Evolutionary conservation across 2,113 vertebrate species (phyloP).

Genomic region (Eolophus roseicapilla): DNA sequence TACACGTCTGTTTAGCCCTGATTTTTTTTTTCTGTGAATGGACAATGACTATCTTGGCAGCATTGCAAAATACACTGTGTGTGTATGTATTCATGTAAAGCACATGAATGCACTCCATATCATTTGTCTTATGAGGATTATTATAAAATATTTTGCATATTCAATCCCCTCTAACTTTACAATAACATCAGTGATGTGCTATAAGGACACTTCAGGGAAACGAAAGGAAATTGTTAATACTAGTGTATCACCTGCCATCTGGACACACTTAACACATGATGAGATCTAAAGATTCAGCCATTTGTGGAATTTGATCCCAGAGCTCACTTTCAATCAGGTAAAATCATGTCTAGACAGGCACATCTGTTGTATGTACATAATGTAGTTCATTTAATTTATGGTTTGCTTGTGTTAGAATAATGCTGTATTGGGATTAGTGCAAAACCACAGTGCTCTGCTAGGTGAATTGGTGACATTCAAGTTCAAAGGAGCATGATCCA

Average conservation of each 20-base stretch:
- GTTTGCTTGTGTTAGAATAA: background rate
- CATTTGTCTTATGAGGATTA: background rate
- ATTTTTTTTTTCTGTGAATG: background rate
- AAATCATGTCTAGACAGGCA: constrained; percentile 50
- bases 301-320: constrained; percentile 54
- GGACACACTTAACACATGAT: constrained; percentile 54
- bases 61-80: background rate
- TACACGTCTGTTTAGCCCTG: background rate
- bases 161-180: background rate
- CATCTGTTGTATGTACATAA: constrained; percentile 51
- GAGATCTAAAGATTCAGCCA: constrained; percentile 46
- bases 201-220: constrained; percentile 34
- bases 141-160: constrained; percentile 30
- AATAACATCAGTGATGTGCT: background rate
- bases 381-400: constrained; percentile 33
- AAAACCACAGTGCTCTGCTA: background rate
- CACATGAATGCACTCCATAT: background rate
- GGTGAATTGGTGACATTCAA: constrained; percentile 10
- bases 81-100: background rate
- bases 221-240: constrained; percentile 5
- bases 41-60: background rate
- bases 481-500: background rate
- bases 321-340: constrained; percentile 50
- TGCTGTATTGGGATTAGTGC: background rate
- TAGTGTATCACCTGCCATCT: constrained; percentile 49